Conservation (phyloP, 1,140 invertebrate species). For the Choristoneura fumiferana region DNA sequence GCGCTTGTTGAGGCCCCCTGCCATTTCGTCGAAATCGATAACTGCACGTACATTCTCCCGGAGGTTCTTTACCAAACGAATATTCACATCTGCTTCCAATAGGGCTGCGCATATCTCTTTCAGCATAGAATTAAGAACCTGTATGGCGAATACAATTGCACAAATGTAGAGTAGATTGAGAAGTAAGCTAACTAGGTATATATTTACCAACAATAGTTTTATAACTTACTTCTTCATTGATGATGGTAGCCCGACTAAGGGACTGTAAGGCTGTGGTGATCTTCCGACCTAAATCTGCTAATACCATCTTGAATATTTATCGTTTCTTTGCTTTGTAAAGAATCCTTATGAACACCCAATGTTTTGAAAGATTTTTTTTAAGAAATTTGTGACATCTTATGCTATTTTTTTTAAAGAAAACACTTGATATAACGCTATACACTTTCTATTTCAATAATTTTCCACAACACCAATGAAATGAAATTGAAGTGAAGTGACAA, state of each 20-base stretch:
- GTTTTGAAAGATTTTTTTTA: background rate
- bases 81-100: conserved; percentile 99
- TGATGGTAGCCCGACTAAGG: conserved; percentile 98
- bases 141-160: conserved; percentile 38
- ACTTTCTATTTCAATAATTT: conserved; percentile 18
- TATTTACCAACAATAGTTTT: background rate
- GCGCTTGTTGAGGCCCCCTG: conserved; percentile 98
- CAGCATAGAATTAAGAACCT: conserved; percentile 99
- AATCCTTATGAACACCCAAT: background rate
- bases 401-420: conserved; percentile 7
- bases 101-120: conserved; percentile 99
- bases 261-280: conserved; percentile 98
- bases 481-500: conserved; percentile 30
- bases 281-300: conserved; percentile 99
- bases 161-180: background rate
- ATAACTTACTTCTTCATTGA: conserved; percentile 97
- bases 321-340: conserved; percentile 13
- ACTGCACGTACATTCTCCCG: conserved; percentile 98
- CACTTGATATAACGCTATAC: background rate
- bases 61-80: conserved; percentile 96
- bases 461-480: conserved; percentile 17
- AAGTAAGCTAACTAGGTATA: background rate
- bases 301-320: conserved; percentile 89
- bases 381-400: conserved; percentile 17
- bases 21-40: conserved; percentile 99